phyloP scores from a whole-genome alignment of 2,113 vertebrate species.

The Microcebus tavaratra region DNA sequence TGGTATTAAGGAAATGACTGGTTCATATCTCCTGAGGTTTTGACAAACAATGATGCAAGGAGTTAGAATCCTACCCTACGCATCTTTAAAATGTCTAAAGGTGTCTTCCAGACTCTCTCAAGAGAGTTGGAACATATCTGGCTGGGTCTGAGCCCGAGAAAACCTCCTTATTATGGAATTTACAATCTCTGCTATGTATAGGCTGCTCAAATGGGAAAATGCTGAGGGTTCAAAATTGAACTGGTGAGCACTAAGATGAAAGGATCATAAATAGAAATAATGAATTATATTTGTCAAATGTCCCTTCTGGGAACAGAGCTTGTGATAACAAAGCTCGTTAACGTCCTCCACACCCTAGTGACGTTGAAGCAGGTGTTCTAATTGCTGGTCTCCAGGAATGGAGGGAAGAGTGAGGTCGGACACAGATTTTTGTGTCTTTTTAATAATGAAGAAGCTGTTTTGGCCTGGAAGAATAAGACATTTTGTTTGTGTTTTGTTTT shows the following conservation, averaged over 20 bases:
- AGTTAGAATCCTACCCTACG: background rate
- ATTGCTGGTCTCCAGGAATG: background rate
- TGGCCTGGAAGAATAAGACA: background rate
- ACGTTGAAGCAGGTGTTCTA: background rate
- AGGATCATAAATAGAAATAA: background rate
- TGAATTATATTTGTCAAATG: background rate
- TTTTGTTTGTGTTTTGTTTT: background rate
- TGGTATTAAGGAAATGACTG: background rate
- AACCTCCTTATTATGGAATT: background rate
- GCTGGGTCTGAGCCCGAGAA: background rate
- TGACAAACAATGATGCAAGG: background rate
- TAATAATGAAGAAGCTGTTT: background rate
- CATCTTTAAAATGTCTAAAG: background rate
- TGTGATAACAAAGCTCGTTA: background rate
- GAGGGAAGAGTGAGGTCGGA: background rate
- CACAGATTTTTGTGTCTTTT: background rate
- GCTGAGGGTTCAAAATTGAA: background rate
- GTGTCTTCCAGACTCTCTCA: background rate
- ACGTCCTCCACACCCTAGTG: background rate
- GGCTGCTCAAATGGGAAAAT: background rate
- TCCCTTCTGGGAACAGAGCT: conserved; percentile 4
- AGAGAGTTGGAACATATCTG: background rate
- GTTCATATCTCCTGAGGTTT: background rate
- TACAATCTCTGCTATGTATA: background rate
- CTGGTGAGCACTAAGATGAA: background rate